Conservation (phyloP, 2,888 invertebrate genomes). For the Oligia latruncula region DNA sequence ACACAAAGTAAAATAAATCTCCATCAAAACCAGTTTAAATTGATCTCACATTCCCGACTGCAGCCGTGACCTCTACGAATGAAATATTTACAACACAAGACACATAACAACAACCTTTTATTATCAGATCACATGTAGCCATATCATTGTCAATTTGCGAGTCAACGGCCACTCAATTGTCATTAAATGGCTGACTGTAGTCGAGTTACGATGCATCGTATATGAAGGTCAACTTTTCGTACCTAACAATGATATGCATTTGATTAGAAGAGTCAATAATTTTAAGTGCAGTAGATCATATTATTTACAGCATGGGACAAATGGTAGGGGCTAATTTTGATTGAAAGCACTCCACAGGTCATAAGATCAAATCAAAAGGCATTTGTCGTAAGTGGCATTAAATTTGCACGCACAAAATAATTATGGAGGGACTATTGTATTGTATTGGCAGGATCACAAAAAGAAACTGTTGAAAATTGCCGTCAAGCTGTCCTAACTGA, state of each 20-base stretch:
- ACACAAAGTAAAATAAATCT: neutral
- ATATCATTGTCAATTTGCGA: conserved; percentile 58
- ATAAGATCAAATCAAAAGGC: neutral
- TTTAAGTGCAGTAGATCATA: conserved; percentile 4
- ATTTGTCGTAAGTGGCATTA: neutral
- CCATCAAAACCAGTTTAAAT: neutral
- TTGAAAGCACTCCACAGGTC: neutral
- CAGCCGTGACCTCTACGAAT: conserved; percentile 42
- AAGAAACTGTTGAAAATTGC: neutral
- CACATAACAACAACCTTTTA: conserved; percentile 47
- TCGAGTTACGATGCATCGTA: conserved; percentile 37
- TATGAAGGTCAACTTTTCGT: conserved; percentile 32
- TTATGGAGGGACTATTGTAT: neutral
- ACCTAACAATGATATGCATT: conserved; percentile 1
- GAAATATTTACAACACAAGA: conserved; percentile 28
- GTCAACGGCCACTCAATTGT: conserved; percentile 62
- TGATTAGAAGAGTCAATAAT: conserved; percentile 18
- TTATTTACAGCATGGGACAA: conserved; percentile 8
- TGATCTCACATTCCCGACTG: conserved; percentile 10
- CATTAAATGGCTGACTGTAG: conserved; percentile 41
- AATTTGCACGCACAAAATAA: neutral
- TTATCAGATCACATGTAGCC: conserved; percentile 39
- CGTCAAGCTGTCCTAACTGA: no score
- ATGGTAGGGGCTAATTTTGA: conserved; percentile 10
- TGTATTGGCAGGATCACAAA: neutral